phyloP scores from a whole-genome alignment of 2,797 vertebrate genomes.

The Schizopygopsis malacanthus region DNA sequence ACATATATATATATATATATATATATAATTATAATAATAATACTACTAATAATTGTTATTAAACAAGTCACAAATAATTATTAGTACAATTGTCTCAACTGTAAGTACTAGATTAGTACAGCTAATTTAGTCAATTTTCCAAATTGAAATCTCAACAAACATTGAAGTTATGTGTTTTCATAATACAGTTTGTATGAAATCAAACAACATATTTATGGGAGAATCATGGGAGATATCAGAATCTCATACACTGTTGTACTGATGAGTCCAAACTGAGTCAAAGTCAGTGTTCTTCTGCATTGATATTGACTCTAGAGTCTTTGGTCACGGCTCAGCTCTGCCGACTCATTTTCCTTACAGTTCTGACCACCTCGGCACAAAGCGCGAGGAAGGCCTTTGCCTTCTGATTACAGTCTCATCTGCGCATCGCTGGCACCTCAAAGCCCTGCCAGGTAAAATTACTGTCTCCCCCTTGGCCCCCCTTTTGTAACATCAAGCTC shows the following conservation, averaged over 20 bases:
- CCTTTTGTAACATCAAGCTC: constrained; percentile 59
- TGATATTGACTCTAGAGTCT: constrained; percentile 14
- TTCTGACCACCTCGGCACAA: constrained; percentile 31
- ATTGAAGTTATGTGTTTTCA: background rate
- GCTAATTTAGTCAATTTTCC: background rate
- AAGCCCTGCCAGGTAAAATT: constrained; percentile 58
- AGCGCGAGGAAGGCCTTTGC: constrained; percentile 41
- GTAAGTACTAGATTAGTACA: background rate
- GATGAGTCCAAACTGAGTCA: background rate
- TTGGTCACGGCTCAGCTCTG: background rate
- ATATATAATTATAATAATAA: too few species aligned
- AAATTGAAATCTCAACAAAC: background rate
- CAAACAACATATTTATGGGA: background rate
- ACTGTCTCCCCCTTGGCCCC: constrained; percentile 50
- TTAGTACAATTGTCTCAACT: background rate
- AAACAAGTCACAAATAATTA: background rate
- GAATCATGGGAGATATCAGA: background rate
- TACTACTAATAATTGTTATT: background rate
- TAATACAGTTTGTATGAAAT: background rate
- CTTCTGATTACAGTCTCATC: constrained; percentile 52
- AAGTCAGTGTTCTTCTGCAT: background rate
- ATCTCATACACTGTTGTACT: background rate
- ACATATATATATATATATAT: too few species aligned
- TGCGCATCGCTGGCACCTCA: constrained; percentile 24
- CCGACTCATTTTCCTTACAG: constrained; percentile 5